Evolutionary conservation across 2,113 vertebrate species (phyloP), one percentile per base, ranked within the genome.

Genomic region (Semnornis frantzii): DNA sequence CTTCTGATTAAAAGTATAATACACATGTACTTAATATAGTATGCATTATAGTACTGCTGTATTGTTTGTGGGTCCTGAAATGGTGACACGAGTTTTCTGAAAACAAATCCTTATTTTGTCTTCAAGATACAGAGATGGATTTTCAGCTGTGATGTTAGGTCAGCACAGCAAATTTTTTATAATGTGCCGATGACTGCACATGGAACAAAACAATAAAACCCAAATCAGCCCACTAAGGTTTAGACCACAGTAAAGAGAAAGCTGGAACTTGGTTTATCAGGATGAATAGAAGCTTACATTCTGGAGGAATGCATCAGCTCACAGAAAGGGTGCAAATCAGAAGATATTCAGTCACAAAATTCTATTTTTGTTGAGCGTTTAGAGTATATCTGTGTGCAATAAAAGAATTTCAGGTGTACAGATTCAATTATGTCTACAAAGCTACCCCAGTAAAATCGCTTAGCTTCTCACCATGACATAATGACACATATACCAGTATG

Each of bases 381-480:
- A 69, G 76, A 65, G 59, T 18, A 12, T 33, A 68, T 27, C 39
- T 90, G 1, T 78, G 44, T 80, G 31, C 58, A 74, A 13, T 46
- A 75, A 46, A 87, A 79, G 69, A 58, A 78, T 94, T 84, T 90
- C 65, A 85, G 79, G 54, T 72, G 17, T 65, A 62, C 42, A 34
- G 54, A n/a, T 87, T 75, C 25, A 91, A 58, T 85, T 81, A 25
- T 23, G 52, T 82, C 72, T 83, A 42, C 50, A 62, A 66, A 83
- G 59, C 54, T 82, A 68, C 18, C 31, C 72, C 30, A 68, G 80
- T 79, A 69, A 96, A 92, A 91, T 66, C 86, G 50, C 70, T 46
- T 78, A 34, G 59, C 31, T 85, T 94, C 91, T 94, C 63, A 78
- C 58, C n/a, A 28, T 94, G 94, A 69, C 80, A 75, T 69, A 82